Evolutionary conservation across 2,113 vertebrate genomes (phyloP).

Genomic region (Apteryx owenii): DNA sequence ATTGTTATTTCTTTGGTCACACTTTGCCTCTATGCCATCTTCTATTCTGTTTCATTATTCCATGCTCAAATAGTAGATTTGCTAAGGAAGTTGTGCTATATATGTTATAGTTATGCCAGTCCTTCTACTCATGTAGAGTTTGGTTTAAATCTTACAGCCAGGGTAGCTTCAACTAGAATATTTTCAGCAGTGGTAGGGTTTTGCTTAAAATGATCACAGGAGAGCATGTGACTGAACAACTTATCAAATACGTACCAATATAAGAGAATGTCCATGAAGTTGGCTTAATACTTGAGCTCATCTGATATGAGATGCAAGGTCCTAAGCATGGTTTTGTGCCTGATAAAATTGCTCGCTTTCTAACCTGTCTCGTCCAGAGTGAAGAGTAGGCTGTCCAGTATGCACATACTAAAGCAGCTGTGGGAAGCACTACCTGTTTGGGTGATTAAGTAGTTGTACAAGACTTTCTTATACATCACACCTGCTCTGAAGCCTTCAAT

Average conservation of each 20-base stretch:
- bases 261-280: neutral
- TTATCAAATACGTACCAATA: neutral
- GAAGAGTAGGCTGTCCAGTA: accelerated
- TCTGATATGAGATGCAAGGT: neutral
- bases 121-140: accelerated
- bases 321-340: neutral
- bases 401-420: neutral
- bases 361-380: neutral
- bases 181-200: neutral
- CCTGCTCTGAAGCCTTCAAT: neutral
- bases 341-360: neutral
- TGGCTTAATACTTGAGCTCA: neutral
- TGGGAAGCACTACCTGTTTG: neutral
- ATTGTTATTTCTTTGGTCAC: neutral
- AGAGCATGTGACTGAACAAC: no score
- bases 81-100: neutral
- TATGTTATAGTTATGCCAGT: neutral
- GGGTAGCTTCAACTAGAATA: neutral
- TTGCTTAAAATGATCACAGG: neutral
- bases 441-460: neutral
- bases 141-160: neutral
- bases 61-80: neutral
- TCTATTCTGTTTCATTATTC: neutral
- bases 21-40: neutral
- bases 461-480: neutral